Evolutionary conservation across 2,888 invertebrate species (phyloP), one percentile per base, ranked within the genome.

Genomic region (Octonoba sinensis): DNA sequence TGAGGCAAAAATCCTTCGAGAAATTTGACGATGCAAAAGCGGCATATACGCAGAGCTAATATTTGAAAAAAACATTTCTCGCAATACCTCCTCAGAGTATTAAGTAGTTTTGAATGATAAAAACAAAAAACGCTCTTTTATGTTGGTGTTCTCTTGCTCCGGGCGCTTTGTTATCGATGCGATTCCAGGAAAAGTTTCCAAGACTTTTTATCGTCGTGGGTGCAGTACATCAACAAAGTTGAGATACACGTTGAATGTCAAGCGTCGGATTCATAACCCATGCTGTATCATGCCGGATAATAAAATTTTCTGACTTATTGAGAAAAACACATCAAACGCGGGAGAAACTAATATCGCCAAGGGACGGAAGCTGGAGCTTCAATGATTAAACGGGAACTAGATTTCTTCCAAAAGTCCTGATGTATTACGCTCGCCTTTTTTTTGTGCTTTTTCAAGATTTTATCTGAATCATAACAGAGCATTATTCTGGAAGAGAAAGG

Each of bases 181-280:
- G 47, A 46, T 56, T 54, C 54, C 46, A n/a, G 56, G 54, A 73
- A 73, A 81, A 81, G 64, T 81, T 79, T 47, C 64, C 47, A 4
- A 27, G 49, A 73, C 62, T 73, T 81, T 70, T 81, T 81, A 73
- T 81, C 59, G 67, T 69, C 79, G 11, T 47, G 79, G 79, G 79
- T 73, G 51, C 62, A 54, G 59, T 81, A 69, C 62, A 81, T 81
- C 73, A 81, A 47, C 46, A n/a, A 69, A 73, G 24, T 69, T 20
- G 72, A 67, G 64, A 73, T 73, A 73, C 69, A 69, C 60, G 49
- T 54, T 57, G 73, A 73, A 81, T 81, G 73, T 62, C 69, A 81
- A 81, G 78, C 78, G 49, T 47, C 46, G 54, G 62, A 67, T 73
- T 81, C 79, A 69, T 73, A 27, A 27, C 64, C 54, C 56, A 60